phyloP scores from a whole-genome alignment of 1,140 invertebrate genomes.

The Drosophila leontia region DNA sequence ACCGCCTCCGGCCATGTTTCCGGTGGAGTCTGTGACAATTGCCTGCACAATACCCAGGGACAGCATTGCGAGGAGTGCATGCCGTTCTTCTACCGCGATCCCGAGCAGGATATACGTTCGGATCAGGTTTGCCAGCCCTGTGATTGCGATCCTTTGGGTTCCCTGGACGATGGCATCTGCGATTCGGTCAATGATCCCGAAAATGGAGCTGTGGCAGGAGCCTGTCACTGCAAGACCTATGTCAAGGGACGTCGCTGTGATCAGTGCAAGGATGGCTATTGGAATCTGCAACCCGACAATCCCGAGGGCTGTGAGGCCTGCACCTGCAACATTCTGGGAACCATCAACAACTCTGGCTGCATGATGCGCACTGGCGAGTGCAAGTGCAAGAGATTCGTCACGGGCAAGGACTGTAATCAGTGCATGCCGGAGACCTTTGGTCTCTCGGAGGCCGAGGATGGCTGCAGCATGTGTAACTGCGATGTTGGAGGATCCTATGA shows the following conservation, averaged over 20 bases:
- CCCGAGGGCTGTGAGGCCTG: constrained; percentile 95
- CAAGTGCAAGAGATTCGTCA: constrained; percentile 96
- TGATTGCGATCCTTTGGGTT: constrained; percentile 92
- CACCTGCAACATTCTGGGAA: constrained; percentile 94
- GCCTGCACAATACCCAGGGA: constrained; percentile 95
- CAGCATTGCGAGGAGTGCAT: constrained; percentile 97
- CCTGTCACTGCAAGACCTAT: constrained; percentile 93
- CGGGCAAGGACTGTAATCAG: constrained; percentile 96
- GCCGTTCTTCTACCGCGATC: constrained; percentile 95
- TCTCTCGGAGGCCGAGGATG: constrained; percentile 93
- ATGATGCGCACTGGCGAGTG: constrained; percentile 94
- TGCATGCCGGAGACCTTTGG: constrained; percentile 96
- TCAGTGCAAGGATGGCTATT: constrained; percentile 93
- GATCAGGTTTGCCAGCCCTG: constrained; percentile 95
- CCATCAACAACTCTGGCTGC: constrained; percentile 95
- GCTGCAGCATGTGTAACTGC: constrained; percentile 97
- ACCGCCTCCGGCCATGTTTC: constrained; percentile 93
- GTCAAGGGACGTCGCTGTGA: constrained; percentile 93
- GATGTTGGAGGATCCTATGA: constrained; percentile 95
- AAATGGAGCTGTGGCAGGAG: constrained; percentile 90
- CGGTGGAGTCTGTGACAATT: constrained; percentile 97
- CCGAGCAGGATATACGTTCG: constrained; percentile 91
- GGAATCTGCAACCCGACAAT: constrained; percentile 93
- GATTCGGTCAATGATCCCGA: constrained; percentile 92
- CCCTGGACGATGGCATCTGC: constrained; percentile 94